Percentiles rank a stretch among this genome's conserved stretches.
Conservation (phyloP, 2,888 invertebrate species). For the Polydrusus cervinus region DNA sequence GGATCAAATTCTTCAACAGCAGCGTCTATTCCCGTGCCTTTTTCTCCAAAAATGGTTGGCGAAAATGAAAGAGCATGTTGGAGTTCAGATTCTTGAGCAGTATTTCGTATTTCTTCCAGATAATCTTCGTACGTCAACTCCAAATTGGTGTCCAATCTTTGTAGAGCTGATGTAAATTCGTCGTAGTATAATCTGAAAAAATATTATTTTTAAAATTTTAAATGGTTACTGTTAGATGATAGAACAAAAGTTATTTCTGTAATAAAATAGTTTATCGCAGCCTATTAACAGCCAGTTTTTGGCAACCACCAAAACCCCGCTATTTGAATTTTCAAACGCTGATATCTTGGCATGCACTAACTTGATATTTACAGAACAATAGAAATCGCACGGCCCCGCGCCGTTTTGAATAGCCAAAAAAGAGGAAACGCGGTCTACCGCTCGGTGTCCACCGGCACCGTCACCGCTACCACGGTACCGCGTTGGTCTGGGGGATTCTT, state of each 20-base stretch:
- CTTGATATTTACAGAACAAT: no score
- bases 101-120: constrained; percentile 2
- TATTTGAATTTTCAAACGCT: no score
- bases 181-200: constrained; percentile 26
- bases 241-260: neutral
- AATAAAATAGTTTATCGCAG: neutral
- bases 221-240: neutral
- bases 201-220: neutral
- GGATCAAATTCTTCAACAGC: constrained; percentile 16
- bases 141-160: neutral
- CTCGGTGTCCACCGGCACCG: no score
- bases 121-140: constrained; percentile 30
- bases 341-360: no score
- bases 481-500: no score
- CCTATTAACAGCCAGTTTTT: no score
- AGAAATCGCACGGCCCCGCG: no score
- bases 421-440: no score
- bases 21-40: constrained; percentile 15
- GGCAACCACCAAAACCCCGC: no score
- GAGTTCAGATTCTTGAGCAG: neutral
- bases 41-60: constrained; percentile 18
- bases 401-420: no score
- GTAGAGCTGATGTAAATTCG: constrained; percentile 8
- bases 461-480: no score
- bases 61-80: neutral